phyloP scores from a whole-genome alignment of 2,797 vertebrate species.

The Mionectes olivaceus region DNA sequence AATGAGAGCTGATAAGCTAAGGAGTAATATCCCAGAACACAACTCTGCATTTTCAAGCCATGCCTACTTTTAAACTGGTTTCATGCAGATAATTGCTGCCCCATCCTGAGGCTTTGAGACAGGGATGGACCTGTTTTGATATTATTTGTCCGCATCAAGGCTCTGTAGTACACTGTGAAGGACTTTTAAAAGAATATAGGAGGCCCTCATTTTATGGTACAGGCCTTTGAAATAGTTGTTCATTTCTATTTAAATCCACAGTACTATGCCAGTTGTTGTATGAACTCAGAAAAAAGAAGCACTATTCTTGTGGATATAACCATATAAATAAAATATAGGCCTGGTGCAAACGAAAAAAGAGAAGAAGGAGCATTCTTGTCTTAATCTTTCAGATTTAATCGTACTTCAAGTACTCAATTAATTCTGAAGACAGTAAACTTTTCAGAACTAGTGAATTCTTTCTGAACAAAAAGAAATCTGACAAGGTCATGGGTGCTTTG shows the following conservation, averaged over 20 bases:
- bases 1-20: background rate
- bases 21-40: background rate
- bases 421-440: background rate
- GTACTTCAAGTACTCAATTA: background rate
- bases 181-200: background rate
- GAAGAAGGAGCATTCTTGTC: background rate
- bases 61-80: background rate
- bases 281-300: background rate
- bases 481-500: background rate
- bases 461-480: background rate
- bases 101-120: background rate
- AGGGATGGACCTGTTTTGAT: background rate
- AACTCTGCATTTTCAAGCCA: background rate
- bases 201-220: background rate
- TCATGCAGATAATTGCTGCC: background rate
- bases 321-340: background rate
- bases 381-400: background rate
- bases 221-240: background rate
- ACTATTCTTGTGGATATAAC: background rate
- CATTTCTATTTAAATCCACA: background rate
- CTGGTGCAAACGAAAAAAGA: background rate
- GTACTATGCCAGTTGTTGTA: background rate
- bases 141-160: background rate
- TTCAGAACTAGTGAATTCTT: background rate
- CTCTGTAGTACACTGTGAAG: background rate